A percentile compares a stretch with the other conserved stretches of the same genome.
These are phyloP conservation scores for Acromyrmex charruanus DNA, from an alignment of 1,140 invertebrate species.

Conservation along the genomic window DNA sequence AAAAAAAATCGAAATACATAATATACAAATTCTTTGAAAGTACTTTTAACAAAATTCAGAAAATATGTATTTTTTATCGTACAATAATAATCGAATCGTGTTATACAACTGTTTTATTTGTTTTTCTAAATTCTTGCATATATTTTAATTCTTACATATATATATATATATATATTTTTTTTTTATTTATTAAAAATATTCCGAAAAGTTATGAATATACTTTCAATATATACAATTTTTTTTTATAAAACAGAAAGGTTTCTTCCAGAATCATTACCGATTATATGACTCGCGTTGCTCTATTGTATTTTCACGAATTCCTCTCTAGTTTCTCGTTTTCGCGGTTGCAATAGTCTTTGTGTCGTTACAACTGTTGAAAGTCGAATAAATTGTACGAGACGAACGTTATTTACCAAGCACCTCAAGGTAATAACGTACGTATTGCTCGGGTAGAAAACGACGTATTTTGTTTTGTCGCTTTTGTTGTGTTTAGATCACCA, in stretches of 20 bases:
- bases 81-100: neutral
- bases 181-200: no score
- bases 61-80: neutral
- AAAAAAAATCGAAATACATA: neutral
- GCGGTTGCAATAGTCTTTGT: neutral
- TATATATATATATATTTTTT: neutral
- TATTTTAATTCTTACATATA: no score
- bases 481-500: neutral
- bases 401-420: neutral
- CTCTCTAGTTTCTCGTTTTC: constrained; percentile 17
- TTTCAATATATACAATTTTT: neutral
- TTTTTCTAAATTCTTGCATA: neutral
- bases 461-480: neutral
- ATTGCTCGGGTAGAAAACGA: neutral
- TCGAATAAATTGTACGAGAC: constrained; percentile 19
- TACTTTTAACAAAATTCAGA: neutral
- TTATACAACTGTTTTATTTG: neutral
- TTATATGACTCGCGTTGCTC: neutral
- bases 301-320: neutral
- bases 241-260: neutral
- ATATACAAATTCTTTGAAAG: neutral
- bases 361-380: constrained; percentile 1
- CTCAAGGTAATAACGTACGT: neutral
- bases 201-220: neutral
- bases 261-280: neutral